Conservation (phyloP, 2,797 vertebrate genomes). For the Scomberomorus guttatus region DNA sequence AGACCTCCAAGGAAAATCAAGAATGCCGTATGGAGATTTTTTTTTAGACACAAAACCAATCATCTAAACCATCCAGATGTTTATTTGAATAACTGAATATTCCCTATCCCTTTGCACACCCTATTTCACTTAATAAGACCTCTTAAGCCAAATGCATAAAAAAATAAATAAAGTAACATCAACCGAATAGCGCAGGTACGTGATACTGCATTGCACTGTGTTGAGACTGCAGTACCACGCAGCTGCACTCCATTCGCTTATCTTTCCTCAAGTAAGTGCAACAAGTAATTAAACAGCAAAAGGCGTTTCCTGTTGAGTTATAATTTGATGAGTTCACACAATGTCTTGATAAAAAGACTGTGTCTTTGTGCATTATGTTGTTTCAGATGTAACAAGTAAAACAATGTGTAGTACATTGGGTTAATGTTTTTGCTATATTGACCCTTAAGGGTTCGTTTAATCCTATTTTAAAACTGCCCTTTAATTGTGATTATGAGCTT, state of each 20-base stretch:
- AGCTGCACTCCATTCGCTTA: slow-evolving; percentile 12
- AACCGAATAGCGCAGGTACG: background rate
- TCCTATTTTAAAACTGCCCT: background rate
- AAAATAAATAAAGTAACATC: slow-evolving; percentile 25
- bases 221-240: slow-evolving; percentile 25
- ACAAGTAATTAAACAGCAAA: slow-evolving; percentile 51
- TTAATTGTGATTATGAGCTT: slow-evolving; percentile 3
- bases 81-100: slow-evolving; percentile 45
- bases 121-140: slow-evolving; percentile 32
- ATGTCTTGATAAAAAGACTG: slow-evolving; percentile 40
- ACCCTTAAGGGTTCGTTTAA: background rate
- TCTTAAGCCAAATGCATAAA: slow-evolving; percentile 18
- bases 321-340: slow-evolving; percentile 26
- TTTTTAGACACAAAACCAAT: slow-evolving; percentile 35
- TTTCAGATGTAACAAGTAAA: slow-evolving; percentile 36
- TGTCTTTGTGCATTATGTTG: slow-evolving; percentile 53
- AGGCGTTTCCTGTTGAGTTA: slow-evolving; percentile 29
- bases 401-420: slow-evolving; percentile 30
- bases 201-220: background rate
- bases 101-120: background rate
- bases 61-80: slow-evolving; percentile 45
- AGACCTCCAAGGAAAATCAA: slow-evolving; percentile 22
- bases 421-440: slow-evolving; percentile 10
- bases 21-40: slow-evolving; percentile 23
- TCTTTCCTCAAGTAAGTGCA: slow-evolving; percentile 16